Base-by-base conservation (phyloP, 2,113 vertebrate species). In the Saccopteryx bilineata region DNA sequence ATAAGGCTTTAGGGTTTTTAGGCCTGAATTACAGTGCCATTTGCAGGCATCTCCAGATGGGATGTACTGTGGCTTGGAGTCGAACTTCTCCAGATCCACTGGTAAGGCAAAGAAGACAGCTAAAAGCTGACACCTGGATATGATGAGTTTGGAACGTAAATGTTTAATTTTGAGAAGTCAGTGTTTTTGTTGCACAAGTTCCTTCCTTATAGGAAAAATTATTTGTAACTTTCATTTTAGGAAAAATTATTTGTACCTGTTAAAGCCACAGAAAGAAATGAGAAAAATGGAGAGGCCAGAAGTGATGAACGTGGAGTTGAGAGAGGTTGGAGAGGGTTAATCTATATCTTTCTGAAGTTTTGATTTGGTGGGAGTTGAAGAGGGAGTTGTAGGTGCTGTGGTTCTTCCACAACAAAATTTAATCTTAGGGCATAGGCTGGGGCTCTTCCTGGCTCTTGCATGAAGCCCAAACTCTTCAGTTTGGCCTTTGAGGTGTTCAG, bases 401-500 rank as follows among this genome's bases (percentile, higher is more conserved):
- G 83, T 65, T 50, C 63, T 83, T 92, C n/a, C 17, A 92, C 65
- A 82, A n/a, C 78, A 87, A 68, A 82, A 52, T 65, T 76, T 61
- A 90, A 72, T 76, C n/a, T 50, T 24, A 17, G n/a, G 65, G 50
- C 56, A 8, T 46, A 46, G 39, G 61, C 13, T 58, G 19, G 72
- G 91, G 50, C 50, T 92, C 74, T 69, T 60, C 19, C 48, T 90
- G 60, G n/a, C 69, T 80, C 93, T 93, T 13, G 1, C 12, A 13
- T 86, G 79, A 78, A 93, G 76, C 88, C 56, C 33, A 76, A 2
- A 69, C 26, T 61, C 71, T 91, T 75, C 71, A 10, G 7, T 84
- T 96, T 93, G 68, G 66, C 28, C n/a, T 75, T 82, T 85, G 75
- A 92, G 75, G 24, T 91, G 24, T 61, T 79, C 63, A 68, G 33